Conservation (phyloP, 92 coral and sea anemone genomes). For the Palythoa caribaeorum region DNA sequence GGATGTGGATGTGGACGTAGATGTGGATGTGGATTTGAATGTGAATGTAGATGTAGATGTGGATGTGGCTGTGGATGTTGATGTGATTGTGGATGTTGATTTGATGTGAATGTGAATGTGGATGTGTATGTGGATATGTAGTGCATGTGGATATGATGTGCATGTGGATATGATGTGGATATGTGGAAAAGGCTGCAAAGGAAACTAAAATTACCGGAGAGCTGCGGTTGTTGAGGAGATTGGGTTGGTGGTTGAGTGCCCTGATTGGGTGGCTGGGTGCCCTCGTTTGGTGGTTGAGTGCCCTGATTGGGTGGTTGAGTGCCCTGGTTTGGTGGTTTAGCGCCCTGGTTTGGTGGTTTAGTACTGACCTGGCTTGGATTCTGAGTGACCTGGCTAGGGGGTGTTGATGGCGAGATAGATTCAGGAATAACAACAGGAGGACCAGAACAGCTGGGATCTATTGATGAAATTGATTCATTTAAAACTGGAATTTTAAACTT, state of each 20-base stretch:
- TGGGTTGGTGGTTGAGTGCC: not conserved
- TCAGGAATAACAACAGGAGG: slow-evolving; percentile 22
- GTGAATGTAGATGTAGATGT: no score
- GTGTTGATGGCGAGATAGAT: not conserved
- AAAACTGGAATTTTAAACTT: no score
- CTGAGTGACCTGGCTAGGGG: not conserved
- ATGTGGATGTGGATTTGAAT: no score
- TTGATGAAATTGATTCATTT: not conserved
- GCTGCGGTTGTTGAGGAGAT: not conserved
- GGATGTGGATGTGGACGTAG: no score
- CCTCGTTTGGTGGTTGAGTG: not conserved
- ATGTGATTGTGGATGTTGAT: no score
- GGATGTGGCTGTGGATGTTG: no score
- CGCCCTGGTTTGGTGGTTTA: not conserved
- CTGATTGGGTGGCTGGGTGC: not conserved
- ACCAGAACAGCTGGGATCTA: slow-evolving; percentile 38
- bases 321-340: not conserved
- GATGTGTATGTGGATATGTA: no score
- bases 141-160: no score
- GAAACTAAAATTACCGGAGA: not conserved
- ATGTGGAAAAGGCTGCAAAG: no score
- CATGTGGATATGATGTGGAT: no score
- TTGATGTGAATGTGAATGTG: no score
- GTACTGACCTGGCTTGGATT: not conserved
- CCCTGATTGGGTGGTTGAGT: not conserved